Conservation (phyloP, 92 coral and sea anemone species). For the Zoanthus sociatus region DNA sequence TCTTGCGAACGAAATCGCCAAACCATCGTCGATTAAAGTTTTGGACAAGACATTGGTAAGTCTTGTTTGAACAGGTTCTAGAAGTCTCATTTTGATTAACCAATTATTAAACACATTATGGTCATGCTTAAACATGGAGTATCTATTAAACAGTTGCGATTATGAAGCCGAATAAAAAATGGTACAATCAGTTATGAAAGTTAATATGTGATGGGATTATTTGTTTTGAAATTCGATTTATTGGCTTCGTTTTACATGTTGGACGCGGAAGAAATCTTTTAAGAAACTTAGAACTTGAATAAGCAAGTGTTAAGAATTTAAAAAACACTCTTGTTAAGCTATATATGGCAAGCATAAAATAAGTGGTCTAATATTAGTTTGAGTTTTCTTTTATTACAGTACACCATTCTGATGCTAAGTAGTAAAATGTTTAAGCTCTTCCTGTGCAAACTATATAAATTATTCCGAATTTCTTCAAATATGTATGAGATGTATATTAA, state of each 20-base stretch:
- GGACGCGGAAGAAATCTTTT: conserved; percentile 3
- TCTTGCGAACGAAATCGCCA: conserved; percentile 91
- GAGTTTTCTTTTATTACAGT: neutral
- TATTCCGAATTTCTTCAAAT: no score
- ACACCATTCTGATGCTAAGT: neutral
- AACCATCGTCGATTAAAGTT: conserved; percentile 89
- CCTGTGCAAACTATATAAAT: neutral
- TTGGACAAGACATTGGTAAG: conserved; percentile 98
- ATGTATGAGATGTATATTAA: no score
- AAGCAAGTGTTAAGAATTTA: neutral
- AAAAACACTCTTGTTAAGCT: neutral
- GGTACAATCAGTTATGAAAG: neutral
- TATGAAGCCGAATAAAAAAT: neutral
- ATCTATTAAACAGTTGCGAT: neutral
- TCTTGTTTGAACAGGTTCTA: neutral
- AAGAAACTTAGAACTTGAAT: neutral
- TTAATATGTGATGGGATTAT: neutral
- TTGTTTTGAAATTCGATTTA: neutral
- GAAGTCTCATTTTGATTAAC: neutral
- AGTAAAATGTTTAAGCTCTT: neutral
- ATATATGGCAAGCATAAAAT: conserved; percentile 20
- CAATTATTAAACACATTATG: neutral
- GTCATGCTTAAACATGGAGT: neutral
- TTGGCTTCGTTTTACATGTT: neutral
- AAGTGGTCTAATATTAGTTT: neutral